Base-by-base conservation (phyloP, 35 echinoderm and acorn worm species). In the Apostichopus californicus region DNA sequence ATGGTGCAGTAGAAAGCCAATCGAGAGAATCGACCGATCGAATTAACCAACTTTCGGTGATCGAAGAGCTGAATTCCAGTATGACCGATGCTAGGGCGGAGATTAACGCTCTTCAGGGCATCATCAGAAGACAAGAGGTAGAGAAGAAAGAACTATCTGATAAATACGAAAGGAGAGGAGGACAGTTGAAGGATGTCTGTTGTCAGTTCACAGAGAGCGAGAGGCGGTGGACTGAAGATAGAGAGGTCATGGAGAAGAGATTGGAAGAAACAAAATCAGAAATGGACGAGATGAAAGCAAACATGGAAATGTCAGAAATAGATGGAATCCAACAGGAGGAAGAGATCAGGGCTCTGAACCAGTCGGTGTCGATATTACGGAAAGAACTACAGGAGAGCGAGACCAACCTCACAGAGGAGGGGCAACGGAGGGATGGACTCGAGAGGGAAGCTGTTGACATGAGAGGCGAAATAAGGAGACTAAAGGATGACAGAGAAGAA, bases 161-260 rank as follows among this genome's bases (percentile, higher is more conserved):
- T 23, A 89, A 24, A 73, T 73, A 54, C 22, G 86, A 89, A 13
- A 89, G 86, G 86, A 89, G 64, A 26, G 68, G 17, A 13, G 64
- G 1, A 68, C 86, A 89, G n/a, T 46, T 89, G 57, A 89, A 89
- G 13, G 86, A 89, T 52, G 23, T 89, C 63, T 72, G 60, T 20
- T 72, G 61, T 73, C 61, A 89, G 28, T 89, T 89, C 64, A 13
- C 86, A 10, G 86, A 89, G 86, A 89, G 64, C 18, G 86, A 89
- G 86, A 72, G 28, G 63, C 63, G 53, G 61, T 89, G 86, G 86
- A 34, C 52, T 8, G 86, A 89, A 52, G 86, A 89, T 15, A 72
- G 18, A 73, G 86, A 73, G 71, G 63, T 26, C 20, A n/a, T 72
- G 14, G 64, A 15, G 61, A 52, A 73, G 46, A 68, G 64, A 21